Evolutionary conservation across 2,888 invertebrate genomes (phyloP).

Genomic region (Osmoderma eremita): DNA sequence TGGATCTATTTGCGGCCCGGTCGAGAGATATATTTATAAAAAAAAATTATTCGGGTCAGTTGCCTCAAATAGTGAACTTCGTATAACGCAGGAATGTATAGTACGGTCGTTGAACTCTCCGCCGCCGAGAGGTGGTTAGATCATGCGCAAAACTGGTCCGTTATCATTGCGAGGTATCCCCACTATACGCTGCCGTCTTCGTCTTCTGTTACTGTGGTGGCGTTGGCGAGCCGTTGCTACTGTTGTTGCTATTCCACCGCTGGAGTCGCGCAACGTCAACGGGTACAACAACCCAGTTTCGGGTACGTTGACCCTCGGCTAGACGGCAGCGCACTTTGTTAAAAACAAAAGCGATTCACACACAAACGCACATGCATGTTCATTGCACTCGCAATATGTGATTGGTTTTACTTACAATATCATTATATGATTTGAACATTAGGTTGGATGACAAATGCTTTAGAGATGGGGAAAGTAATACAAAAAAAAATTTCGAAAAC

Average conservation of each 20-base stretch:
- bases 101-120: conserved; percentile 53
- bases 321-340: conserved; percentile 45
- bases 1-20: conserved; percentile 49
- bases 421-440: no score
- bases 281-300: conserved; percentile 54
- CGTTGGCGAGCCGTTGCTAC: background rate
- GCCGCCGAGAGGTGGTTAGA: conserved; percentile 43
- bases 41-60: conserved; percentile 52
- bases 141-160: conserved; percentile 53
- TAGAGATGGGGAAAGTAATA: no score
- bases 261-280: conserved; percentile 34
- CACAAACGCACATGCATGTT: conserved; percentile 1
- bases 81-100: conserved; percentile 52
- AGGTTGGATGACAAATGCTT: no score
- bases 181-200: conserved; percentile 42
- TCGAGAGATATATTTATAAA: conserved; percentile 47
- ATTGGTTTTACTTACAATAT: no score
- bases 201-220: conserved; percentile 19
- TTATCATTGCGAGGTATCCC: conserved; percentile 54
- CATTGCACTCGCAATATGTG: background rate
- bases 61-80: conserved; percentile 53
- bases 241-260: no score
- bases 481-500: no score
- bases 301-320: conserved; percentile 53
- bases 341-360: conserved; percentile 41